A percentile compares a stretch with the other conserved stretches of the same genome.
Conservation (phyloP, 2,888 invertebrate genomes). For the Temnothorax ravouxi region DNA sequence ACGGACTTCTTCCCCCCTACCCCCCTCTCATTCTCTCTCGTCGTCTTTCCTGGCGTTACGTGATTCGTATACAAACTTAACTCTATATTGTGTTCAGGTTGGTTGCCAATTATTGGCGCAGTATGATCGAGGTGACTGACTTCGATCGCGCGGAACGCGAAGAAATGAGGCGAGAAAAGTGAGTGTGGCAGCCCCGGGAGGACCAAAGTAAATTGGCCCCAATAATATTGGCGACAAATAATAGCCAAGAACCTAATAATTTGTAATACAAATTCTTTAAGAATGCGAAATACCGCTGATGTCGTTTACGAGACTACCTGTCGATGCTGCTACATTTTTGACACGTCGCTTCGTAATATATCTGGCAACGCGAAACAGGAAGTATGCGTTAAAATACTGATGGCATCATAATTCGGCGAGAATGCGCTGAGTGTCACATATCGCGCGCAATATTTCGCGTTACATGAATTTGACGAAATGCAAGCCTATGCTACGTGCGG, state of each 20-base stretch:
- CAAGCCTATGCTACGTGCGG: background rate
- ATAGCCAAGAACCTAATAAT: background rate
- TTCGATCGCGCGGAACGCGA: constrained; percentile 30
- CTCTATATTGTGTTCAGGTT: background rate
- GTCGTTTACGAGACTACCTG: background rate
- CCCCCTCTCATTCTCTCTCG: background rate
- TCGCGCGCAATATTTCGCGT: constrained; percentile 11
- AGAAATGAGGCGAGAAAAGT: constrained; percentile 48
- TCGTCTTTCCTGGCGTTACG: constrained; percentile 6
- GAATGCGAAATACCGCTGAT: background rate
- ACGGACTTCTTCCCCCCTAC: background rate
- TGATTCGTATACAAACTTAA: constrained; percentile 27
- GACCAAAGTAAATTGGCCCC: constrained; percentile 27
- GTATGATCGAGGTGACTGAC: constrained; percentile 44
- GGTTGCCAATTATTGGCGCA: constrained; percentile 44
- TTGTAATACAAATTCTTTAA: background rate
- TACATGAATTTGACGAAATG: constrained; percentile 23
- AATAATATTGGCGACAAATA: constrained; percentile 20
- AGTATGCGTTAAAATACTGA: background rate
- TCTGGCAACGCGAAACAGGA: constrained; percentile 8
- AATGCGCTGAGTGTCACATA: constrained; percentile 28
- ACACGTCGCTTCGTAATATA: background rate
- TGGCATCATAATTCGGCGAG: constrained; percentile 6
- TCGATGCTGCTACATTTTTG: background rate
- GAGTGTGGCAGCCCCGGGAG: constrained; percentile 22